These are phyloP conservation scores for Thamnaconus septentrionalis DNA, from an alignment of 2,113 vertebrate genomes.

Conservation along the genomic window DNA sequence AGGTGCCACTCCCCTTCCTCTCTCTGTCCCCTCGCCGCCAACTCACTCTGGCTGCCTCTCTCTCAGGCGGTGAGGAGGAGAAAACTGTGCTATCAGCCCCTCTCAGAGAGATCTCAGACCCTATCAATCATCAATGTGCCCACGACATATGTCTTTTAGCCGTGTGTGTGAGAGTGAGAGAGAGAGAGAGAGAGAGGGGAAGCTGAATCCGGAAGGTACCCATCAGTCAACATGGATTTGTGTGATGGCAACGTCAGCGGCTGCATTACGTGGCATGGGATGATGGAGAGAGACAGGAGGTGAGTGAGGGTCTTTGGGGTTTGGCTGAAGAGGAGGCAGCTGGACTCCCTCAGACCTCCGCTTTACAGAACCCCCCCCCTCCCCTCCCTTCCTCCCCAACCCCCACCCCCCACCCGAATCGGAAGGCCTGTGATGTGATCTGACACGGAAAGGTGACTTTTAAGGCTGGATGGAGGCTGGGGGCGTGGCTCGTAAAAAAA, in stretches of 20 bases:
- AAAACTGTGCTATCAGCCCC: conserved; percentile 52
- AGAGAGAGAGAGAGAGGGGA: too few species aligned
- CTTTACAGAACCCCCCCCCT: conserved; percentile 2
- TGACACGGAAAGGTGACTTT: conserved; percentile 14
- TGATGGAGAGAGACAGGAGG: conserved; percentile 30
- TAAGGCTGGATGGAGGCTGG: neutral
- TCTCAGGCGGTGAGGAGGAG: conserved; percentile 48
- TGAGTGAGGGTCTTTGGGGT: conserved; percentile 36
- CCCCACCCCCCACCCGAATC: conserved; percentile 1
- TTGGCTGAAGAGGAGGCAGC: conserved; percentile 31
- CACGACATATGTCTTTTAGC: conserved; percentile 64
- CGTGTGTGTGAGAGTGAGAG: conserved; percentile 12
- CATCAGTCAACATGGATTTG: conserved; percentile 75
- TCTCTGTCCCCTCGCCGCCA: conserved; percentile 6
- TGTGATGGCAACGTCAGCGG: conserved; percentile 59
- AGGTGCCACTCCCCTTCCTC: conserved; percentile 52
- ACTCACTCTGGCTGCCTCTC: conserved; percentile 25
- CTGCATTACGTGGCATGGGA: conserved; percentile 62
- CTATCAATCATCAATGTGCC: conserved; percentile 75
- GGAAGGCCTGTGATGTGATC: conserved; percentile 15
- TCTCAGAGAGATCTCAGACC: conserved; percentile 64
- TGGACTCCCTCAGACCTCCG: conserved; percentile 7
- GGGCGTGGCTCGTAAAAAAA: neutral
- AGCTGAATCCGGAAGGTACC: conserved; percentile 67
- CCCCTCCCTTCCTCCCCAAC: conserved; percentile 10